phyloP scores from a whole-genome alignment of 2,888 invertebrate genomes.

The Parnassius mnemosyne region DNA sequence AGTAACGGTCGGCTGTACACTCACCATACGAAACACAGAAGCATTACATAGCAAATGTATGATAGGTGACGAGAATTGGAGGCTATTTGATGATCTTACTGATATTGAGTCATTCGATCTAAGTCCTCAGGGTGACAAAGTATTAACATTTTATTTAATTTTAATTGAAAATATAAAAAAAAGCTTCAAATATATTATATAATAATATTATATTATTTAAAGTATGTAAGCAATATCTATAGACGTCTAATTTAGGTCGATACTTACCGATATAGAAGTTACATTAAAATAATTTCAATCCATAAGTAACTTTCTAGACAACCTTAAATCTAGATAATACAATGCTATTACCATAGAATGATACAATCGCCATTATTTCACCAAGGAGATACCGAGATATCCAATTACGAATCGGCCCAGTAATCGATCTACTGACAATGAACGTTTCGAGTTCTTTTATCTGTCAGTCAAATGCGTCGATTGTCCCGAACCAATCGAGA shows the following conservation, averaged over 20 bases:
- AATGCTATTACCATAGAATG: constrained; percentile 20
- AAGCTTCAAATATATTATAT: too few relatives aligned
- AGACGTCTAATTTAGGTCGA: not conserved
- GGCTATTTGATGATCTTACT: too few relatives aligned
- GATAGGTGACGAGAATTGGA: too few relatives aligned
- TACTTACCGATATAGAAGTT: not conserved
- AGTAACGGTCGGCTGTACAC: too few relatives aligned
- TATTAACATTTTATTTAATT: too few relatives aligned
- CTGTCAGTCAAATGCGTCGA: constrained; percentile 68
- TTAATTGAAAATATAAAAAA: too few relatives aligned
- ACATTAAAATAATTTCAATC: constrained; percentile 8
- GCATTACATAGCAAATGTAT: too few relatives aligned
- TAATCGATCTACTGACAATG: constrained; percentile 65
- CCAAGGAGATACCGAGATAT: constrained; percentile 39
- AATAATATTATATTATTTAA: too few relatives aligned
- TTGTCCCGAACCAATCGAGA: constrained; percentile 55
- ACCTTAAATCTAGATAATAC: constrained; percentile 17
- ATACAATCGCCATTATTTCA: constrained; percentile 33
- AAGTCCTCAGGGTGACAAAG: too few relatives aligned
- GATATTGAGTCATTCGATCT: too few relatives aligned
- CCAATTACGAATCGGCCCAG: constrained; percentile 59
- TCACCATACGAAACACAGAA: too few relatives aligned
- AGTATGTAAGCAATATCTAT: too few relatives aligned
- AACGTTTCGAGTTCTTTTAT: constrained; percentile 65
- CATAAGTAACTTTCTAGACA: constrained; percentile 23